Percentiles rank a stretch among this genome's conserved stretches.
Evolutionary conservation across 2,797 vertebrate genomes (phyloP).

Genomic region (Pseudochirops cupreus): DNA sequence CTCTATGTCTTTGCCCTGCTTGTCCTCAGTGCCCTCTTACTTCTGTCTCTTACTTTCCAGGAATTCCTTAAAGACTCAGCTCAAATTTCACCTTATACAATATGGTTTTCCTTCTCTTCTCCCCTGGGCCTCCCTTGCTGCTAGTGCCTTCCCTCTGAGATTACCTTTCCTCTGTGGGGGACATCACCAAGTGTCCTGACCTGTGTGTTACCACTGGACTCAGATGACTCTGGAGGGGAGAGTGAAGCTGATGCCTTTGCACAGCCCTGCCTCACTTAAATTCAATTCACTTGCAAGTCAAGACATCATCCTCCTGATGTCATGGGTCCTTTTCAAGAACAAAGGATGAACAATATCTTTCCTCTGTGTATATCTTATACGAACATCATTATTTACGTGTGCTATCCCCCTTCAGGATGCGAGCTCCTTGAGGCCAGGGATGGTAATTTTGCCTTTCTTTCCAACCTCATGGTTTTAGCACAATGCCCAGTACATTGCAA

Average conservation of each 20-base stretch:
- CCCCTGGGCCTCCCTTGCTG: not conserved
- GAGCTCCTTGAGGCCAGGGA: not conserved
- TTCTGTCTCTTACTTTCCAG: not conserved
- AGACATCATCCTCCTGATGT: not conserved
- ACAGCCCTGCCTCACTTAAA: not conserved
- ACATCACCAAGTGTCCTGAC: not conserved
- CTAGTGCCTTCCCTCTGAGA: not conserved
- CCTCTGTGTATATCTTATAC: not conserved
- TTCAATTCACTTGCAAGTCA: not conserved
- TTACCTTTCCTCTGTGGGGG: not conserved
- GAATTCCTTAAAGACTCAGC: not conserved
- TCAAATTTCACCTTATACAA: not conserved
- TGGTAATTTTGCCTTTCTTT: not conserved
- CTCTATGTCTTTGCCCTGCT: not conserved
- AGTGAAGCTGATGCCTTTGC: not conserved
- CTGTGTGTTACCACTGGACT: not conserved
- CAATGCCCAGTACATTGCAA: not conserved
- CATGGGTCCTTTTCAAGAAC: not conserved
- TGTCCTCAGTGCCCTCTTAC: not conserved
- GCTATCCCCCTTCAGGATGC: not conserved
- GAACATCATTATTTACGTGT: not conserved
- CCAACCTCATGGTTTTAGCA: not conserved
- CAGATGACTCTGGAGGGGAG: not conserved
- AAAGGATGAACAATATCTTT: not conserved
- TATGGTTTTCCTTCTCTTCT: not conserved